These are phyloP conservation scores for Acipenser ruthenus DNA, from an alignment of 2,797 vertebrate species.

Conservation along the genomic window DNA sequence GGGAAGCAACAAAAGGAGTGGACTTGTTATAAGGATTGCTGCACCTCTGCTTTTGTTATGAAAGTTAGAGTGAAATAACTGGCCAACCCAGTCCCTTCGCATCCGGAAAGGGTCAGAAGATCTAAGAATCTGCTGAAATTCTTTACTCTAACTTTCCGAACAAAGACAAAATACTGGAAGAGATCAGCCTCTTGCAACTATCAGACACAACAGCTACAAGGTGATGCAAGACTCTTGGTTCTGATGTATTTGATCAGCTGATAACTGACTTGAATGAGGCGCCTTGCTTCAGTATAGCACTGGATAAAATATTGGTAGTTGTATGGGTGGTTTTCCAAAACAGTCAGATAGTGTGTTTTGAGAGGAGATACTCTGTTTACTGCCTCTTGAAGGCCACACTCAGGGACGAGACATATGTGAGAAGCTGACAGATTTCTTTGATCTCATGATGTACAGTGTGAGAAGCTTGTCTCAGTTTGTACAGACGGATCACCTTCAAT, in stretches of 20 bases:
- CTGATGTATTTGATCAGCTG: not conserved
- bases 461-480: no score
- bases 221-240: not conserved
- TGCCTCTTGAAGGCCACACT: not conserved
- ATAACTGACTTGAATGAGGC: not conserved
- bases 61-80: no score
- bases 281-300: no score
- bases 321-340: not conserved
- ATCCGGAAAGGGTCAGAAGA: no score
- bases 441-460: not conserved
- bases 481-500: no score
- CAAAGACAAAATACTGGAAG: no score
- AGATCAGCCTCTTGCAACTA: constrained; percentile 5
- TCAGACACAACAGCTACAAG: not conserved
- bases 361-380: not conserved
- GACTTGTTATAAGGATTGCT: no score
- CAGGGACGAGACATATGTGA: not conserved
- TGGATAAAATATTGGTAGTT: not conserved
- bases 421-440: not conserved
- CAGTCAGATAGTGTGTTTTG: not conserved
- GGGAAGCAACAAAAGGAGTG: no score
- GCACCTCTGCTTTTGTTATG: no score
- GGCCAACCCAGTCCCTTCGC: no score
- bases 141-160: no score
- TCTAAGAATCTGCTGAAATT: no score